Evolutionary conservation across 2,888 invertebrate species (phyloP), one percentile per base, ranked within the genome.

Genomic region (Miltochrista miniata): DNA sequence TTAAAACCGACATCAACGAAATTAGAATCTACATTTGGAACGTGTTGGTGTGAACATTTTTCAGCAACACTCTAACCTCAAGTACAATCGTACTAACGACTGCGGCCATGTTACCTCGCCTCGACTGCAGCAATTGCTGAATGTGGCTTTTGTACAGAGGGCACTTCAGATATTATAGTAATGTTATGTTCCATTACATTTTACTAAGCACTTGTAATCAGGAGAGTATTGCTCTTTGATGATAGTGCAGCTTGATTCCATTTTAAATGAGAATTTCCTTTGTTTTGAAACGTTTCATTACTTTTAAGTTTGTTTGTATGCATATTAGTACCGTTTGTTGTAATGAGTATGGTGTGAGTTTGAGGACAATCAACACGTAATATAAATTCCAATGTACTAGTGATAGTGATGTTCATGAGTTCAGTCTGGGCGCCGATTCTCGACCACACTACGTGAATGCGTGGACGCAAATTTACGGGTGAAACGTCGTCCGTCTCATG

Each of bases 31-130:
- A 24, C 18, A 24, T 24, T 37, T 10, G 50, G 43, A 47, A 47
- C 51, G 47, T 43, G 47, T n/a, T 24, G 18, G 18, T 24, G 18
- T 24, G 18, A 24, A 24, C 18, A 24, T 61, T 61, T 56, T 57
- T 40, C 45, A 52, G 35, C 41, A 39, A 40, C 42, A 51, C 43
- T 12, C 34, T 36, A 45, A 51, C 35, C 43, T 51, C 10, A 45
- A 58, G 47, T 59, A 53, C 49, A 56, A 59, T 56, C 53, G 40
- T 59, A 30, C 41, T 38, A 38, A 38, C 24, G 37, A 48, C 35
- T 10, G 38, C 36, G 47, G 53, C 51, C 41, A 43, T 33, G 37
- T 38, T 29, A 41, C 47, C 54, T 45, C 37, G 51, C 2, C 18
- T 24, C 18, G 18, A 39, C 45, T 55, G 14, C 35, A 47, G 61